Conservation (phyloP, 1,140 invertebrate species). For the Magallana gigas region DNA sequence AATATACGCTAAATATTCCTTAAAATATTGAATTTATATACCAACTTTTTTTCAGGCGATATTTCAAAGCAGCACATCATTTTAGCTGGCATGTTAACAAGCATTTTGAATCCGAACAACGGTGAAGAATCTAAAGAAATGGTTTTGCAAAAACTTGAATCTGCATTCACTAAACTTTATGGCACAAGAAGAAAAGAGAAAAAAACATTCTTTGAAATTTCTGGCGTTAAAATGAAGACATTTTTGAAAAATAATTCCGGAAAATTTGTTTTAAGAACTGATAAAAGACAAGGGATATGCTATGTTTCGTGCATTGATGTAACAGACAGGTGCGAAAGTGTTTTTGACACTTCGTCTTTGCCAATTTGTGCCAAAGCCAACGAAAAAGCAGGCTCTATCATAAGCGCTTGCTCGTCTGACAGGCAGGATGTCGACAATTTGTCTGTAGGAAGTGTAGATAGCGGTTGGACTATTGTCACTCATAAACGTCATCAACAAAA, state of each 20-base stretch:
- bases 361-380: background rate
- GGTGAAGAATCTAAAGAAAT: constrained; percentile 1
- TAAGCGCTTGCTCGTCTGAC: background rate
- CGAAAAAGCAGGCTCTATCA: background rate
- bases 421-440: background rate
- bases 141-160: constrained; percentile 39
- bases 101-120: background rate
- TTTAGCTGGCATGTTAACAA: background rate
- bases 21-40: too few species aligned
- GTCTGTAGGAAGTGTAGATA: background rate
- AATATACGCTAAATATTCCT: too few species aligned
- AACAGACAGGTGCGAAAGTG: background rate
- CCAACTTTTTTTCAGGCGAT: background rate
- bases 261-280: constrained; percentile 3
- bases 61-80: background rate
- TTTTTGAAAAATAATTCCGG: constrained; percentile 26
- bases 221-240: constrained; percentile 5
- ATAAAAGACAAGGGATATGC: background rate
- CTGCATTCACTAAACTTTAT: constrained; percentile 12
- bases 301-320: background rate
- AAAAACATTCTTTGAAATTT: constrained; percentile 13
- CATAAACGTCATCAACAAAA: background rate
- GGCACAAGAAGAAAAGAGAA: background rate
- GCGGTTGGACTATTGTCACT: background rate
- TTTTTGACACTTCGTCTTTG: background rate